Base-by-base conservation (phyloP, 2,797 vertebrate species). In the Alectoris magna region DNA sequence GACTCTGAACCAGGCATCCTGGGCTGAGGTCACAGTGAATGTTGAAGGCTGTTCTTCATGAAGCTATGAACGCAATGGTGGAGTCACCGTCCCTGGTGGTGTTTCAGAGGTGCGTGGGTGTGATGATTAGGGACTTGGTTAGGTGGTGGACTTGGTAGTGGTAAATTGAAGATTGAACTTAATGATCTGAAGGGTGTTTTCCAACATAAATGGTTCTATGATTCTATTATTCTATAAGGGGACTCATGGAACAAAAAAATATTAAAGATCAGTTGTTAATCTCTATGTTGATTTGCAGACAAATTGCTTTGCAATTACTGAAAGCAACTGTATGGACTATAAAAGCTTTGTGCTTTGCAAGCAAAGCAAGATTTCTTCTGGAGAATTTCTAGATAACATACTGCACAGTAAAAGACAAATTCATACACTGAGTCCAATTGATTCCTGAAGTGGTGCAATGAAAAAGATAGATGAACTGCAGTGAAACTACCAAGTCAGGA, bases 11-110 rank as follows among this genome's bases (percentile, higher is more conserved):
- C 12, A 11, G 58, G 7, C n/a, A 2, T n/a, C 36, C n/a, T 38
- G 41, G 48, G 2, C 3, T 62, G n/a, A 18, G 31, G 9, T 58
- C 3, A 1, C 22, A 26, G 21, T 2, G n/a, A 41, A 21, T 21
- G 31, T 23, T 78, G 73, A 36, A 59, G 38, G 51, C 46, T n/a
- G 56, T 63, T 62, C 77, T 74, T 26, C 38, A 21, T 23, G 48
- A 63, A 84, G 64, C 69, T 12, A 2, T 67, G 43, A 58, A 41
- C 60, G 14, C 4, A 26, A 21, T 34, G 36, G 21, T 41, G 29
- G 15, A 56, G 31, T 43, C 29, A 29, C 22, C 29, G 22, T 31
- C 9, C 10, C 38, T 27, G 41, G 29, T 44, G 22, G 21, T 66
- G n/a, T n/a, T 23, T 56, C 59, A 27, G 38, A 39, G 59, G 7